These are phyloP conservation scores for Drosophila pachea DNA, from an alignment of 1,140 invertebrate genomes.

Conservation along the genomic window DNA sequence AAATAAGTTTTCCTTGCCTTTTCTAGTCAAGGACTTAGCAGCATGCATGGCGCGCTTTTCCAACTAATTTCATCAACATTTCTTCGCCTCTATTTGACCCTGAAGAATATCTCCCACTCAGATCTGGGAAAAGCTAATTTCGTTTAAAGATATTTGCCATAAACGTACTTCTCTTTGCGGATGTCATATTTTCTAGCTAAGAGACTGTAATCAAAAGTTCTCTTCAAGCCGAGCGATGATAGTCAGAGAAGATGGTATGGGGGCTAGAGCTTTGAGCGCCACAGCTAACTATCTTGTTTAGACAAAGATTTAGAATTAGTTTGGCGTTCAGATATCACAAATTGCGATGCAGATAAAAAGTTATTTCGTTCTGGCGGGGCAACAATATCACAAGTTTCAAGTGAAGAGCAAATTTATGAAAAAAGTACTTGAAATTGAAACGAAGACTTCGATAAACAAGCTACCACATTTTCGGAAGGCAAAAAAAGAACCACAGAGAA, in stretches of 20 bases:
- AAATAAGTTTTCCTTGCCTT: too few species aligned
- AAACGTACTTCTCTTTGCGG: too few species aligned
- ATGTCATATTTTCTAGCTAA: neutral
- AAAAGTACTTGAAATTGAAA: conserved; percentile 3
- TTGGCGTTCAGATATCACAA: conserved; percentile 26
- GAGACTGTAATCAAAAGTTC: neutral
- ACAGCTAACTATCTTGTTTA: conserved; percentile 45
- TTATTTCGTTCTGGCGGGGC: neutral
- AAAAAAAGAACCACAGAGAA: conserved; percentile 4
- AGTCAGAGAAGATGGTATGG: conserved; percentile 6
- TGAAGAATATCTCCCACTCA: too few species aligned
- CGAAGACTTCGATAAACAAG: too few species aligned
- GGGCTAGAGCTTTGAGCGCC: conserved; percentile 4
- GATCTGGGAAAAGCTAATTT: too few species aligned
- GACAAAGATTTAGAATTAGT: conserved; percentile 63
- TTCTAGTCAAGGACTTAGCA: too few species aligned
- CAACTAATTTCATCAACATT: too few species aligned
- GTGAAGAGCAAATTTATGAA: conserved; percentile 46
- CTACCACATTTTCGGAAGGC: neutral
- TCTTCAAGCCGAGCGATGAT: neutral
- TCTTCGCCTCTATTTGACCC: too few species aligned
- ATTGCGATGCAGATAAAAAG: conserved; percentile 42
- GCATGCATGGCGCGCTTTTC: too few species aligned
- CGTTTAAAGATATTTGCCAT: too few species aligned
- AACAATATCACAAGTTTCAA: neutral